Conservation (phyloP, 2,888 invertebrate species). For the Physocephala rufipes region DNA sequence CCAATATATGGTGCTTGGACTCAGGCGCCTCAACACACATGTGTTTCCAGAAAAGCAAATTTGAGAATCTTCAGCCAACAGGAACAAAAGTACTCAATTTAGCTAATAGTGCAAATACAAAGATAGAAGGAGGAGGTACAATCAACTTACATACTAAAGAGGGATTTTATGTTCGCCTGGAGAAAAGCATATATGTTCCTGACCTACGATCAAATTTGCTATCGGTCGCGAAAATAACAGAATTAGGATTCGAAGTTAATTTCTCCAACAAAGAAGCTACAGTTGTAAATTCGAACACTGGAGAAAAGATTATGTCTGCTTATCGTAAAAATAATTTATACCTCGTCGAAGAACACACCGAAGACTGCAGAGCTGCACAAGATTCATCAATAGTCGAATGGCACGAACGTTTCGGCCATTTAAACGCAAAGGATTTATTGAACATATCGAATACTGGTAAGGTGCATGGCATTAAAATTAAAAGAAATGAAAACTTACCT, state of each 20-base stretch:
- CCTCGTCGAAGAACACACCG: constrained; percentile 3
- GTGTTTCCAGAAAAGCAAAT: constrained; percentile 22
- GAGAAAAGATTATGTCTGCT: constrained; percentile 18
- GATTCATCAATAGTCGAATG: background rate
- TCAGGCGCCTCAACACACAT: constrained; percentile 33
- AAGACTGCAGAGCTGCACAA: constrained; percentile 13
- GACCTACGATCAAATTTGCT: constrained; percentile 16
- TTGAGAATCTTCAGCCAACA: background rate
- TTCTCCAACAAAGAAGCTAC: constrained; percentile 10
- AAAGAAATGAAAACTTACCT: constrained; percentile 16
- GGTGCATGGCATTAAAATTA: background rate
- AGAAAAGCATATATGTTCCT: constrained; percentile 24
- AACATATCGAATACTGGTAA: constrained; percentile 6
- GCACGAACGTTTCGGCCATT: constrained; percentile 19
- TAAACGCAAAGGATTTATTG: constrained; percentile 10
- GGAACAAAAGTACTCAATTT: constrained; percentile 12
- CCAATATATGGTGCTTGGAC: constrained; percentile 27
- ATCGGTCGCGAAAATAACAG: constrained; percentile 15
- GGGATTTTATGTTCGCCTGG: constrained; percentile 8
- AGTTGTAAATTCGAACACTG: constrained; percentile 16
- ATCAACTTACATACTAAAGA: constrained; percentile 26
- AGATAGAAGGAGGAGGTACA: constrained; percentile 28
- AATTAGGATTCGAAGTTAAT: constrained; percentile 1
- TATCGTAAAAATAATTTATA: constrained; percentile 5
- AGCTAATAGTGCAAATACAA: constrained; percentile 7